Percentiles rank a stretch among this genome's conserved stretches.
Conservation (phyloP, 2,113 vertebrate genomes). For the Sinocyclocheilus maitianheensis region DNA sequence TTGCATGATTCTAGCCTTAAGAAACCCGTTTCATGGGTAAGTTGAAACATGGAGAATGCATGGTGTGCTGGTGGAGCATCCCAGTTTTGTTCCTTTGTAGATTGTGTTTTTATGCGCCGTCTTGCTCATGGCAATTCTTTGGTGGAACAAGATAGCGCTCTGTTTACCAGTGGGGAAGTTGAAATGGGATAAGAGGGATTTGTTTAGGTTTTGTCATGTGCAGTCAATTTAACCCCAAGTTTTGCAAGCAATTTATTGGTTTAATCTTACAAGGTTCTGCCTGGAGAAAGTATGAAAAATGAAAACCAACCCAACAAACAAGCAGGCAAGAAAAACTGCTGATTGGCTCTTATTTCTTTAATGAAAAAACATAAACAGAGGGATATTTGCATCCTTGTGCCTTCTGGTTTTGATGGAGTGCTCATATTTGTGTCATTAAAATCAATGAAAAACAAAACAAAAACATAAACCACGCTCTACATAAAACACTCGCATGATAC, state of each 20-base stretch:
- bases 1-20: slow-evolving; percentile 27
- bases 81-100: slow-evolving; percentile 51
- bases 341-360: slow-evolving; percentile 37
- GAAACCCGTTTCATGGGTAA: slow-evolving; percentile 46
- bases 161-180: slow-evolving; percentile 32
- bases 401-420: slow-evolving; percentile 20
- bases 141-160: slow-evolving; percentile 52
- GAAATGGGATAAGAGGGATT: slow-evolving; percentile 39
- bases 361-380: slow-evolving; percentile 24
- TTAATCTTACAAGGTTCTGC: slow-evolving; percentile 26
- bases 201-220: slow-evolving; percentile 49
- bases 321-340: slow-evolving; percentile 13
- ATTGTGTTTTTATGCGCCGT: slow-evolving; percentile 35
- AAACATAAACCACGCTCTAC: slow-evolving; percentile 24
- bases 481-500: slow-evolving; percentile 33
- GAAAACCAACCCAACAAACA: slow-evolving; percentile 22
- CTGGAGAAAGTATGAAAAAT: slow-evolving; percentile 21
- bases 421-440: slow-evolving; percentile 9
- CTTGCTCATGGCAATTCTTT: slow-evolving; percentile 53
- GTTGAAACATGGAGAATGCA: slow-evolving; percentile 18
- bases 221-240: slow-evolving; percentile 24
- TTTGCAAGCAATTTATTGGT: slow-evolving; percentile 40
- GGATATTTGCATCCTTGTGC: slow-evolving; percentile 28
- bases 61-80: slow-evolving; percentile 35
- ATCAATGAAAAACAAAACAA: slow-evolving; percentile 5